Conservation (phyloP, 2,113 vertebrate species). For the Spilogale gracilis region DNA sequence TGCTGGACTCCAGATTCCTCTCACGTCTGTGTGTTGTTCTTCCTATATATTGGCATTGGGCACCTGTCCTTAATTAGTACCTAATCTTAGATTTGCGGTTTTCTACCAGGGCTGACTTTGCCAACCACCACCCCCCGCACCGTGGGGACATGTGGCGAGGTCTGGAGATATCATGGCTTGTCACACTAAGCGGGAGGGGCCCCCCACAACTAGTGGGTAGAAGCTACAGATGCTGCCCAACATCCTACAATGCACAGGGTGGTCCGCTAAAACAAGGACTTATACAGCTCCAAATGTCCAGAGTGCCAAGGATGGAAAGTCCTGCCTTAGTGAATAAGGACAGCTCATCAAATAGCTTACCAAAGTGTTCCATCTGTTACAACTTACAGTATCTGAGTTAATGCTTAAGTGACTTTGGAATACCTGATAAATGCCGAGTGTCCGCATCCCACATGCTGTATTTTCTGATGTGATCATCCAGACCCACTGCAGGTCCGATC, state of each 20-base stretch:
- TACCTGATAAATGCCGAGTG: fast-evolving
- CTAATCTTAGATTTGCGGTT: not conserved
- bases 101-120: not conserved
- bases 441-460: fast-evolving
- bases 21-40: not conserved
- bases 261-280: too few relatives aligned
- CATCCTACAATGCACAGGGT: not conserved
- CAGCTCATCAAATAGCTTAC: not conserved
- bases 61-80: not conserved
- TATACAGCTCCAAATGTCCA: fast-evolving
- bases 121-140: too few relatives aligned
- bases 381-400: not conserved
- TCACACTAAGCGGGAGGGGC: not conserved
- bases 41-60: fast-evolving
- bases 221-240: not conserved
- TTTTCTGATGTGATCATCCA: not conserved
- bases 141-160: not conserved
- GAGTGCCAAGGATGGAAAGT: not conserved
- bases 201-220: not conserved
- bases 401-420: not conserved
- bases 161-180: not conserved
- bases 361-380: fast-evolving
- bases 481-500: fast-evolving
- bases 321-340: fast-evolving
- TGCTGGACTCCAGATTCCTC: not conserved